Evolutionary conservation across 1,140 invertebrate genomes (phyloP), one percentile per base, ranked within the genome.

Genomic region (Listronotus bonariensis): DNA sequence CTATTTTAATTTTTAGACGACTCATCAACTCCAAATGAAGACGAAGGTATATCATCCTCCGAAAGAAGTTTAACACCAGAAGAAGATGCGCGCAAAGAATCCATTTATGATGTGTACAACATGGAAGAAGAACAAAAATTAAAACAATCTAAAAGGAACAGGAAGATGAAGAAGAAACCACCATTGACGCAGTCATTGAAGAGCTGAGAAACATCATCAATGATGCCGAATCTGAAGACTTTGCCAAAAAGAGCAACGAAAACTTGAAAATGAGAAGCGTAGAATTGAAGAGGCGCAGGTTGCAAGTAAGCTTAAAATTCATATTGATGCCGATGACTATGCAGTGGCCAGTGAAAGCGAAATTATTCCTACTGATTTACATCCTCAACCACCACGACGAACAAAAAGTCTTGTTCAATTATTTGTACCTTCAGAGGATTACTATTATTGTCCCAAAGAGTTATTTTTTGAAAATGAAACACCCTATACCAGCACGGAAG

Each of bases 121-220:
- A 80, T 84, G 3, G 83, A 84, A 69, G 86, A 85, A 82, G 8
- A 62, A 61, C 59, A 71, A 56, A 52, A 74, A 61, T 77, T 75
- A 56, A 83, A 80, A 45, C 43, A n/a, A 40, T 6, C 1, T 49
- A 40, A 56, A 64, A 67, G 12, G 43, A 26, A 26, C 78, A 79
- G 6, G 85, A 87, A 53, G 88, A 90, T 48, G 89, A 91, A 69
- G 89, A 89, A 49, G 90, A 92, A 79, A 91, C 89, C 0, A 92
- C 91, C 12, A 92, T 94, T 51, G 92, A 93, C 68, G 91, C 93
- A 79, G 91, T 93, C 0, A 93, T 93, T 71, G 89, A 92, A 76
- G 91, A 92, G 74, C 77, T 94, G 31, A 83, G 89, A 68, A 92
- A 92, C 68, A 92, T 93, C 52, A 89, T 93, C 0, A 92, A 91